Evolutionary conservation across 2,797 vertebrate genomes (phyloP), one percentile per base, ranked within the genome.

Genomic region (Gallinago stenura): DNA sequence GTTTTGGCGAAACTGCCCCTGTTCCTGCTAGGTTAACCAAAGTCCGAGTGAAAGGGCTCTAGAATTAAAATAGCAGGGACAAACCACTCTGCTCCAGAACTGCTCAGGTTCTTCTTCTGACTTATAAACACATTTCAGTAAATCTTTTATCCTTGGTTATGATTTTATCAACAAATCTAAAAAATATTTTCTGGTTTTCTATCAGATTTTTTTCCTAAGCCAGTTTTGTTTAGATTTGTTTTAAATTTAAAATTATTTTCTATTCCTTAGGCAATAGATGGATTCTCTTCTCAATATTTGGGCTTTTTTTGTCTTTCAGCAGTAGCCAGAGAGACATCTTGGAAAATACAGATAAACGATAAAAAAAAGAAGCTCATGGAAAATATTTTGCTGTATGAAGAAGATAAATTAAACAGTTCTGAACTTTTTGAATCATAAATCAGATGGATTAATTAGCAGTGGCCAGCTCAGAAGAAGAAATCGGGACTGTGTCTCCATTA

Each of bases 351-450:
- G 76, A 98, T 98, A 90, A 98, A 98, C n/a, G 97, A 98, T 45
- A 92, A 97, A 82, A 98, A 98, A 87, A 97, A 97, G 97, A 98
- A 98, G 90, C 93, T 98, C 35, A 98, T 98, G 98, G 97, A 98
- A 95, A 95, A 98, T 46, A 98, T 98, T 83, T 69, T 97, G 79
- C 96, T 98, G 19, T 98, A 98, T 88, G 95, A 97, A 92, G 98
- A 98, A 64, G 95, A 98, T 37, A 97, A 97, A 81, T 62, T 98
- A 83, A 97, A 97, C 94, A 98, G 98, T 82, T 64, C 96, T 11
- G 98, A 98, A 78, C 98, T 98, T 54, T 98, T 98, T 82, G 97
- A 98, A 48, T 97, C 96, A 25, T 98, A 94, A 86, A 83, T 30
- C 45, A 75, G 68, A 80, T 69, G 56, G 50, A 73, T 79, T 92